phyloP scores from a whole-genome alignment of 2,888 invertebrate species.

The Drosophila antonietae region DNA sequence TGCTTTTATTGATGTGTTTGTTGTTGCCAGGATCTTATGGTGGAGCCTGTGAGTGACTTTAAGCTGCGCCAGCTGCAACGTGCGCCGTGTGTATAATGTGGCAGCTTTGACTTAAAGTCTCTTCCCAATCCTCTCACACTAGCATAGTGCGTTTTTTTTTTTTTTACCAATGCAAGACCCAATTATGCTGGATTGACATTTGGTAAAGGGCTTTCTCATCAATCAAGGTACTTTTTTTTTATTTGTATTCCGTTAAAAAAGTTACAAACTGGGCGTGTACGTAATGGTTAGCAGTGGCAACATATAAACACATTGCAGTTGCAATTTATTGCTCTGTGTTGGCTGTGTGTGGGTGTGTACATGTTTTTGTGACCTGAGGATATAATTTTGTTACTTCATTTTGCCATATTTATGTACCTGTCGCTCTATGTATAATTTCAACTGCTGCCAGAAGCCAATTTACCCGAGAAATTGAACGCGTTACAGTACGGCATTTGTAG shows the following conservation, averaged over 20 bases:
- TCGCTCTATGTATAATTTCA: slow-evolving; percentile 42
- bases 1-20: slow-evolving; percentile 44
- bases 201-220: slow-evolving; percentile 78
- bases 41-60: slow-evolving; percentile 61
- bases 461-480: slow-evolving; percentile 26
- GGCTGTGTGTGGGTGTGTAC: slow-evolving; percentile 1
- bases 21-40: slow-evolving; percentile 37
- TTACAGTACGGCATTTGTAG: slow-evolving; percentile 8
- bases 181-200: slow-evolving; percentile 82
- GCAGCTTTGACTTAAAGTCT: slow-evolving; percentile 47
- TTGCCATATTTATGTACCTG: slow-evolving; percentile 39
- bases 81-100: slow-evolving; percentile 61
- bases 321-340: slow-evolving; percentile 52
- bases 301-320: slow-evolving; percentile 49
- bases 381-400: slow-evolving; percentile 49
- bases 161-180: slow-evolving; percentile 57
- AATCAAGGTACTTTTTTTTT: slow-evolving; percentile 77
- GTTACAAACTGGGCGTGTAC: slow-evolving; percentile 61
- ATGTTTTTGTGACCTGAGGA: slow-evolving; percentile 42
- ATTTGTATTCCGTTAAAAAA: slow-evolving; percentile 9
- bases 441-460: slow-evolving; percentile 41
- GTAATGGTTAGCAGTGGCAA: slow-evolving; percentile 57
- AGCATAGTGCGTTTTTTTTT: slow-evolving; percentile 24
- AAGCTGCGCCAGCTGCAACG: slow-evolving; percentile 57
- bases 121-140: slow-evolving; percentile 6